Evolutionary conservation across 53 echinoderm and acorn worm genomes (phyloP), one percentile per base, ranked within the genome.

Genomic region (Actinopyga echinites): DNA sequence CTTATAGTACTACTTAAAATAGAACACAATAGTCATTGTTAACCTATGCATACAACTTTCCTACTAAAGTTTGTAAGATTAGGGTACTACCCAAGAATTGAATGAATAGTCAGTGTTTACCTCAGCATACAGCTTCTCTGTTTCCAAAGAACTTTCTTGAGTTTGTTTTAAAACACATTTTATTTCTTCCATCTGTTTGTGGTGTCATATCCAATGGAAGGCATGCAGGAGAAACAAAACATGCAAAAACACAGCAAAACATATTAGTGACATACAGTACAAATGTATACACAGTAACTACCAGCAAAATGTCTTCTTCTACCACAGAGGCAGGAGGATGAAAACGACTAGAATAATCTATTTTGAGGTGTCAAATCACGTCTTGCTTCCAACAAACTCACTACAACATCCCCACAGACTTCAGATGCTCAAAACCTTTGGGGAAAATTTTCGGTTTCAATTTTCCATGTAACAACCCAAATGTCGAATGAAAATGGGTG

Each of bases 181-280:
- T 7, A 42, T 44, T 74, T 42, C 26, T 43, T 74, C 74, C 52
- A 74, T n/a, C 74, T 74, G 40, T 74, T 73, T 65, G 66, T 66
- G 66, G n/a, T 3, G 63, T 63, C 31, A 31, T 22, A 66, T 66
- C 36, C 66, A 66, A 66, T 66, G 66, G 66, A 19, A 40, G 71
- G 8, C 71, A 71, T 71, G 77, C 54, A 77, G 13, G 31, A 22
- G 23, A 53, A 33, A 56, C 77, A 55, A 34, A 42, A 69, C 69
- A 69, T 36, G 37, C 77, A 56, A 56, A 43, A 74, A 75, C 77
- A 77, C 77, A 77, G 77, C 77, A 77, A 56, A 77, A 56, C 8
- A 31, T 15, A 77, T 31, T 8, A 30, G 19, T 49, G 24, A 23
- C 45, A 23, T 53, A 62, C 5, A 62, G 11, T 23, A 62, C 26